Conservation (phyloP, 2,888 invertebrate genomes). For the Belgica antarctica region DNA sequence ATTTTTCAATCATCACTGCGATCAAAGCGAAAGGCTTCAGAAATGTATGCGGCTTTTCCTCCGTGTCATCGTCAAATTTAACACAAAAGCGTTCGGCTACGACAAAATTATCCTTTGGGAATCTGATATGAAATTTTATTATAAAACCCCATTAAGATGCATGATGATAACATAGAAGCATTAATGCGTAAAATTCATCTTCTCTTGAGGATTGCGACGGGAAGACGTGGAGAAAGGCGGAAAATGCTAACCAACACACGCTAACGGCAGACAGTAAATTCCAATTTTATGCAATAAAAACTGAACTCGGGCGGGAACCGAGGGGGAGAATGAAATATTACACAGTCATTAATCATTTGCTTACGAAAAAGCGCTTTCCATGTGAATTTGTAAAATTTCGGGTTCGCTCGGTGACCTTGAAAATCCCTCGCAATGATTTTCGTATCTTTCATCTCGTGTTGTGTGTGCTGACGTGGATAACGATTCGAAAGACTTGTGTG, state of each 20-base stretch:
- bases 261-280: constrained; percentile 1
- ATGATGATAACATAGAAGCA: constrained; percentile 39
- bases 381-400: constrained; percentile 14
- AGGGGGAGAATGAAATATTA: constrained; percentile 19
- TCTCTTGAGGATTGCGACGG: constrained; percentile 29
- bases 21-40: not conserved
- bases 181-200: constrained; percentile 41
- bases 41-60: not conserved
- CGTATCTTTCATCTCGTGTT: not conserved
- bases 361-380: not conserved
- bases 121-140: constrained; percentile 31
- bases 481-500: no score
- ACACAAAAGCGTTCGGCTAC: not conserved
- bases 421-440: not conserved
- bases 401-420: no score
- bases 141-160: constrained; percentile 40
- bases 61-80: constrained; percentile 17
- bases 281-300: constrained; percentile 13
- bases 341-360: constrained; percentile 36
- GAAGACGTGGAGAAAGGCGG: not conserved
- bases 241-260: not conserved
- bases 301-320: not conserved
- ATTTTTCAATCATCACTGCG: constrained; percentile 24
- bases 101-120: constrained; percentile 20
- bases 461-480: not conserved